Percentiles rank a stretch among this genome's conserved stretches.
Evolutionary conservation across 2,797 vertebrate genomes (phyloP).

Genomic region (Apogon hyalosoma): DNA sequence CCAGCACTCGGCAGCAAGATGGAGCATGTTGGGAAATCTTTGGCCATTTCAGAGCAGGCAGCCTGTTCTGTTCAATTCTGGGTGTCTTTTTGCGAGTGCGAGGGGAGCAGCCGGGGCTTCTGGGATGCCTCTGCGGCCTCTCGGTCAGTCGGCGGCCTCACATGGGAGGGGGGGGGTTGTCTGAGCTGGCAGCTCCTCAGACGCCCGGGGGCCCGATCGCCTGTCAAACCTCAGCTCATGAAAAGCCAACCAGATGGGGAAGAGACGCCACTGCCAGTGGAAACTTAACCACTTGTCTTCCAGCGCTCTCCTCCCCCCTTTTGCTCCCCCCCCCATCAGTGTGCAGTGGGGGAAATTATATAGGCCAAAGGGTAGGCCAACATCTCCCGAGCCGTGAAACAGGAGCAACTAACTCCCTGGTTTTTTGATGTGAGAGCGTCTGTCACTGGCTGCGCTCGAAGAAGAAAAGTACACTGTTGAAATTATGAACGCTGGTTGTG

Average conservation of each 20-base stretch:
- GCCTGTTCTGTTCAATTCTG: no score
- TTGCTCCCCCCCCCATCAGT: constrained; percentile 12
- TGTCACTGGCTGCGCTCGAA: constrained; percentile 56
- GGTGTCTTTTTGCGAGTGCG: background rate
- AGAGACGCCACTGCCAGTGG: constrained; percentile 70
- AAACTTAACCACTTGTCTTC: constrained; percentile 81
- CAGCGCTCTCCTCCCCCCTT: constrained; percentile 17
- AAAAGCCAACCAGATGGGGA: constrained; percentile 76
- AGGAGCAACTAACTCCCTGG: constrained; percentile 50
- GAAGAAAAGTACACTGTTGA: constrained; percentile 42
- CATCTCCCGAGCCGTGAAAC: constrained; percentile 71
- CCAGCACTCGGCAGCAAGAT: constrained; percentile 31
- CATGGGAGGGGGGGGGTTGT: constrained; percentile 60
- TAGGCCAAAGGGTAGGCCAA: constrained; percentile 83
- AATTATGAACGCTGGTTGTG: constrained; percentile 34
- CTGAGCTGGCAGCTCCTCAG: constrained; percentile 68
- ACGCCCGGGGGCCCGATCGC: constrained; percentile 69
- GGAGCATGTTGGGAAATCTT: constrained; percentile 20
- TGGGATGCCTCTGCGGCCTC: constrained; percentile 48
- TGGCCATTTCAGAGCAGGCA: constrained; percentile 1
- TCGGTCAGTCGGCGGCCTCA: constrained; percentile 58
- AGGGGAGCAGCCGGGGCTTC: constrained; percentile 33
- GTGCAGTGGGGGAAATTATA: constrained; percentile 75
- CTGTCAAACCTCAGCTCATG: constrained; percentile 74
- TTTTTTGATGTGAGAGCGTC: constrained; percentile 48